phyloP scores from a whole-genome alignment of 2,797 vertebrate species.

The Pygocentrus nattereri region DNA sequence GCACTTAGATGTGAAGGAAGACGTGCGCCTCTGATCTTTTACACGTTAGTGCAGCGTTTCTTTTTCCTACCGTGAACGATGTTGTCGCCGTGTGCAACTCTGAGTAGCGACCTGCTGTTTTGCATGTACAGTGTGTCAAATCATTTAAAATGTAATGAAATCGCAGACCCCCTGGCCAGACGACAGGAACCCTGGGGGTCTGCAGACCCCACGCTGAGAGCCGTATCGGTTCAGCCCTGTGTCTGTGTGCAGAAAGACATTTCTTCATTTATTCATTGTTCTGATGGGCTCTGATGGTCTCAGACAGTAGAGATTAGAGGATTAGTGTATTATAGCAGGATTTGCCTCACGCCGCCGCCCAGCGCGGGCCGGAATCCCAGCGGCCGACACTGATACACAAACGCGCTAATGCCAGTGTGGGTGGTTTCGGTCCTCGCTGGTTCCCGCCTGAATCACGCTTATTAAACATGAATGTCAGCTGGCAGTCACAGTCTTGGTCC shows the following conservation, averaged over 20 bases:
- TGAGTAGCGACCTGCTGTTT: too few relatives aligned
- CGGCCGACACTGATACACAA: not conserved
- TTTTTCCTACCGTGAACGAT: too few relatives aligned
- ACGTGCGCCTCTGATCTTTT: too few relatives aligned
- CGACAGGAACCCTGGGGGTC: too few relatives aligned
- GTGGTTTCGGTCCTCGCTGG: not conserved
- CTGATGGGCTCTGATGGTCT: not conserved
- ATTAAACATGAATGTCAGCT: not conserved
- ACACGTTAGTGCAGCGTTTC: too few relatives aligned
- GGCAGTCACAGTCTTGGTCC: not conserved
- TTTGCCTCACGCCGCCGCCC: not conserved
- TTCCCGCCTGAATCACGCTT: not conserved
- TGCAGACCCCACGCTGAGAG: too few relatives aligned
- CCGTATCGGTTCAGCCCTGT: too few relatives aligned
- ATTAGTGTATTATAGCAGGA: not conserved
- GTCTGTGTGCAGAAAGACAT: not conserved
- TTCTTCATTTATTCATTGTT: not conserved
- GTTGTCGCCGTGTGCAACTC: too few relatives aligned
- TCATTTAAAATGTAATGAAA: too few relatives aligned
- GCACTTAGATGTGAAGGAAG: too few relatives aligned
- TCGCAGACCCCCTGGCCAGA: too few relatives aligned
- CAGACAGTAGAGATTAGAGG: conserved; percentile 17
- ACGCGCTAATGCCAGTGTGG: conserved; percentile 25
- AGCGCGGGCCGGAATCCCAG: not conserved
- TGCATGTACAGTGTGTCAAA: too few relatives aligned